Conservation (phyloP, 2,888 invertebrate species). For the Beris morrisii region DNA sequence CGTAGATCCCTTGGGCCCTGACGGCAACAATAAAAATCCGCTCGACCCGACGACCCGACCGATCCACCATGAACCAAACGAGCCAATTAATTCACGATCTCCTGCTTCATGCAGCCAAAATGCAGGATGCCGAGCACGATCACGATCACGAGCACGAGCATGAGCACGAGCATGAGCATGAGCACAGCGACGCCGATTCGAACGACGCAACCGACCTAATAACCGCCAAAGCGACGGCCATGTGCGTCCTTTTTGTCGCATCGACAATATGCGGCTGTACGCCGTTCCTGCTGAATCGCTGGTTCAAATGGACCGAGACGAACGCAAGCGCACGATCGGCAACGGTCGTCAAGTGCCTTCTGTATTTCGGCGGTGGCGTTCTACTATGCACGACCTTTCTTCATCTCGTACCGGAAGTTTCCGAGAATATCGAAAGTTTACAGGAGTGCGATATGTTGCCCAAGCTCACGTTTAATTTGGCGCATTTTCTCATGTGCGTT, state of each 20-base stretch:
- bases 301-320: slow-evolving; percentile 57
- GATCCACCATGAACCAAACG: slow-evolving; percentile 9
- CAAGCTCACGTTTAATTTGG: slow-evolving; percentile 64
- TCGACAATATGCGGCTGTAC: slow-evolving; percentile 75
- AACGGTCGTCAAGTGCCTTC: slow-evolving; percentile 61
- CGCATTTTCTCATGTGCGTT: slow-evolving; percentile 71
- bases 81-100: slow-evolving; percentile 15
- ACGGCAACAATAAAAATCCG: no score
- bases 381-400: slow-evolving; percentile 78
- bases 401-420: slow-evolving; percentile 78
- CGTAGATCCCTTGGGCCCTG: no score
- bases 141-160: neutral
- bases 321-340: slow-evolving; percentile 49
- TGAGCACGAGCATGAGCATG: slow-evolving; percentile 21
- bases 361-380: slow-evolving; percentile 86
- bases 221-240: slow-evolving; percentile 75
- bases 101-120: neutral
- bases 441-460: slow-evolving; percentile 50
- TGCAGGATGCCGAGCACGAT: slow-evolving; percentile 14
- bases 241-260: slow-evolving; percentile 74
- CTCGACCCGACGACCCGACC: no score
- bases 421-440: slow-evolving; percentile 41
- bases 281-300: slow-evolving; percentile 70
- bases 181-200: slow-evolving; percentile 39
- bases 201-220: slow-evolving; percentile 57